phyloP scores from a whole-genome alignment of 1,140 invertebrate species.

The Drosophila paulistorum region DNA sequence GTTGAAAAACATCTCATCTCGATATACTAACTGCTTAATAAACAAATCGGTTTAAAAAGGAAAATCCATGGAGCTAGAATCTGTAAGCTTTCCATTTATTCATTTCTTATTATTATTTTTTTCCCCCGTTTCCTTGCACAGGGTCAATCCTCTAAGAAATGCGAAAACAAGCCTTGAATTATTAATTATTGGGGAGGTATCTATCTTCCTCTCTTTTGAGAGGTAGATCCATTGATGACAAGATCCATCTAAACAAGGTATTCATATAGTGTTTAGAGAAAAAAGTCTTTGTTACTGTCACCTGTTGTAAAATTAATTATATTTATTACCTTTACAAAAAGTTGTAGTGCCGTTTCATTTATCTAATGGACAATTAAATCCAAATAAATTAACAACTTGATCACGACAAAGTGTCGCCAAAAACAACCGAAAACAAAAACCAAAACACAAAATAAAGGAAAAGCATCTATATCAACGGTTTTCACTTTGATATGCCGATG shows the following conservation, averaged over 20 bases:
- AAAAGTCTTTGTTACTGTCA: no score
- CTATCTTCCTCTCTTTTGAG: no score
- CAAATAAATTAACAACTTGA: conserved; percentile 47
- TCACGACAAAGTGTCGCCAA: conserved; percentile 58
- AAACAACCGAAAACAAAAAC: conserved; percentile 14
- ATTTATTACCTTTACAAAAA: neutral
- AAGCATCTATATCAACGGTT: conserved; percentile 17
- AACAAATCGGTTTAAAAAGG: conserved; percentile 8
- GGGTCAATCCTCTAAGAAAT: no score
- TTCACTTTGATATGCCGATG: conserved; percentile 46
- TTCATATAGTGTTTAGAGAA: no score
- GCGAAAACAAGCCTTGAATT: no score
- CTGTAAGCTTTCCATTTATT: neutral
- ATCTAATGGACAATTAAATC: conserved; percentile 34
- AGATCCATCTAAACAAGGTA: no score
- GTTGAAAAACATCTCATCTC: neutral
- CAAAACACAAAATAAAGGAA: neutral
- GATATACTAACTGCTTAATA: conserved; percentile 47
- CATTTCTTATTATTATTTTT: no score
- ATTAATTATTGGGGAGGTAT: no score
- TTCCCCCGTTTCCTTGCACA: no score
- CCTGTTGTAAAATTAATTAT: neutral
- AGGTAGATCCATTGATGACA: no score
- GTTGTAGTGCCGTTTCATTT: conserved; percentile 19
- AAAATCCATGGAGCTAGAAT: neutral